These are phyloP conservation scores for Drosophila tristis DNA, from an alignment of 1,140 invertebrate genomes.

Conservation along the genomic window DNA sequence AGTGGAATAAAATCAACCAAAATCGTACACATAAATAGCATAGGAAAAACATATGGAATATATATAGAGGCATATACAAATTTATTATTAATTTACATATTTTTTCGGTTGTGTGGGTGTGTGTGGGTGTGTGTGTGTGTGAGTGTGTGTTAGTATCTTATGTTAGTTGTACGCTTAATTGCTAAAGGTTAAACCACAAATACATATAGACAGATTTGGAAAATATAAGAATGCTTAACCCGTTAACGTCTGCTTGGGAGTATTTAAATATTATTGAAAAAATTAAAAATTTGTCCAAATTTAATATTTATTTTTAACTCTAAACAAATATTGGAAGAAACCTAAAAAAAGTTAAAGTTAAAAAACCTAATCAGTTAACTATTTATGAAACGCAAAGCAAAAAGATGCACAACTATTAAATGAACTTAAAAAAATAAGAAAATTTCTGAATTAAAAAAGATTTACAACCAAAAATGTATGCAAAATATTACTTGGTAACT, in stretches of 20 bases:
- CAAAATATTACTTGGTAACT: too few relatives aligned
- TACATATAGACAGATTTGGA: constrained; percentile 11
- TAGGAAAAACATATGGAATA: constrained; percentile 33
- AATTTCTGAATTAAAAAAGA: too few relatives aligned
- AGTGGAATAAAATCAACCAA: constrained; percentile 34
- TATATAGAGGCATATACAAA: constrained; percentile 40
- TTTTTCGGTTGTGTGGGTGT: constrained; percentile 30
- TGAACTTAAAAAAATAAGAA: too few relatives aligned
- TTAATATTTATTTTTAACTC: too few relatives aligned
- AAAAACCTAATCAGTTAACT: too few relatives aligned
- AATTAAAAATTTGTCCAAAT: neutral
- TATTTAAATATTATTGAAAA: neutral
- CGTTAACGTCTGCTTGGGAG: constrained; percentile 16
- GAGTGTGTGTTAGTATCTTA: constrained; percentile 33
- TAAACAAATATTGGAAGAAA: too few relatives aligned
- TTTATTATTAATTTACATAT: constrained; percentile 63
- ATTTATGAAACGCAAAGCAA: too few relatives aligned
- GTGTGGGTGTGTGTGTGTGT: constrained; percentile 35
- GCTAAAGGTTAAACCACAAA: constrained; percentile 47
- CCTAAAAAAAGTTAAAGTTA: too few relatives aligned
- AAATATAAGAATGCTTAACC: constrained; percentile 31
- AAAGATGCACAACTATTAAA: too few relatives aligned
- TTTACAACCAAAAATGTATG: too few relatives aligned
- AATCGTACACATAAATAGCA: constrained; percentile 39
- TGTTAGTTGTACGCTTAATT: constrained; percentile 66